Evolutionary conservation across 2,113 vertebrate species (phyloP).

Genomic region (Sakesphorus luctuosus): DNA sequence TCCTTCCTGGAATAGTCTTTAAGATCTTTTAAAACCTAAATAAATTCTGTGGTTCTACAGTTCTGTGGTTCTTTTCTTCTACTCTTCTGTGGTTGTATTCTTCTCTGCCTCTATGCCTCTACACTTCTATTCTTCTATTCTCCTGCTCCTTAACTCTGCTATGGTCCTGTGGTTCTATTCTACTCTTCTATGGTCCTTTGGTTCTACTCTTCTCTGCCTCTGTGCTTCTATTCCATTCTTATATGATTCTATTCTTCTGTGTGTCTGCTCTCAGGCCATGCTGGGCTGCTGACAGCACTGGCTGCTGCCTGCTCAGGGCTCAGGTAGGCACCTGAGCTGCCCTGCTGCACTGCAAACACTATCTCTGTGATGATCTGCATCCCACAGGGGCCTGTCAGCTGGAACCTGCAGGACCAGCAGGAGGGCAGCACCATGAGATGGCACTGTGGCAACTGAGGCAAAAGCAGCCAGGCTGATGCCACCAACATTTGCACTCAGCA

Average conservation of each 20-base stretch:
- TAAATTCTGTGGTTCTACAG: neutral
- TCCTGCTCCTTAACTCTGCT: no score
- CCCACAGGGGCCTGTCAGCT: neutral
- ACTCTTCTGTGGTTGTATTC: neutral
- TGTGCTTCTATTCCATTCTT: no score
- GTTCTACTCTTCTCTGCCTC: no score
- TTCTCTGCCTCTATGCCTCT: neutral
- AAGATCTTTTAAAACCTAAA: neutral
- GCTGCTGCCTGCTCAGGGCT: neutral
- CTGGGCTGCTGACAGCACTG: neutral
- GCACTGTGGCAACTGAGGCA: neutral
- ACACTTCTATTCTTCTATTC: neutral
- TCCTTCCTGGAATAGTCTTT: neutral
- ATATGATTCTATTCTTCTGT: no score
- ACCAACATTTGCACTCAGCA: rapidly evolving
- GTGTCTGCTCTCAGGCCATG: neutral
- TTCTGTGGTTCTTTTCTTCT: neutral
- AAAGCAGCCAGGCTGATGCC: neutral
- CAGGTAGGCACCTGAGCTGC: neutral
- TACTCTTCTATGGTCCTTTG: neutral
- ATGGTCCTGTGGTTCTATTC: no score
- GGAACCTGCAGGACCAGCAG: neutral
- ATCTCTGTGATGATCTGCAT: neutral
- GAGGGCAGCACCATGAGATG: neutral
- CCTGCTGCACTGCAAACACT: neutral